phyloP scores from a whole-genome alignment of 2,888 invertebrate species.

The Phoronis australis region DNA sequence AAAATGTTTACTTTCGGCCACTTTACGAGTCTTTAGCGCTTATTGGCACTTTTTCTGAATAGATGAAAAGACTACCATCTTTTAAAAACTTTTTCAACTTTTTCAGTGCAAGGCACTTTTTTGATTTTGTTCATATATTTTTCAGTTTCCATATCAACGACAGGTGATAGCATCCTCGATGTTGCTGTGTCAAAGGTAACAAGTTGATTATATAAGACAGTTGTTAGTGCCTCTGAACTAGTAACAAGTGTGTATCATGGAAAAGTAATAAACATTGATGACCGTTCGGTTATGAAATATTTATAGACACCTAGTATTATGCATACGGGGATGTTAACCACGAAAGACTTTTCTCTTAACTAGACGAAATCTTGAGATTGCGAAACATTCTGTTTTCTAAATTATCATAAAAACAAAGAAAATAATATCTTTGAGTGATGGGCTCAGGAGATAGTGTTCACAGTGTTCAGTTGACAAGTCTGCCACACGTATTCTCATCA shows the following conservation, averaged over 20 bases:
- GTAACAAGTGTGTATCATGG: neutral
- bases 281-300: too few relatives aligned
- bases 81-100: too few relatives aligned
- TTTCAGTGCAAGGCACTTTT: too few relatives aligned
- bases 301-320: too few relatives aligned
- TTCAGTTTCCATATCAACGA: constrained; percentile 84
- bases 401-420: neutral
- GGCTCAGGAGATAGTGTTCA: neutral
- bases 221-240: neutral
- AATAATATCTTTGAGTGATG: neutral
- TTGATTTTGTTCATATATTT: too few relatives aligned
- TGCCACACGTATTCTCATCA: neutral
- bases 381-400: neutral
- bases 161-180: constrained; percentile 85
- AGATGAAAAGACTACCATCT: too few relatives aligned
- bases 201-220: constrained; percentile 7
- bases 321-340: too few relatives aligned
- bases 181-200: constrained; percentile 76
- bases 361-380: neutral
- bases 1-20: too few relatives aligned
- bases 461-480: neutral
- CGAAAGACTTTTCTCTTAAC: too few relatives aligned
- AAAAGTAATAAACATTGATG: too few relatives aligned
- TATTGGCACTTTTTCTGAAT: too few relatives aligned
- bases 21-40: too few relatives aligned